phyloP scores from a whole-genome alignment of 2,113 vertebrate genomes.

The Paracanthobrama guichenoti region DNA sequence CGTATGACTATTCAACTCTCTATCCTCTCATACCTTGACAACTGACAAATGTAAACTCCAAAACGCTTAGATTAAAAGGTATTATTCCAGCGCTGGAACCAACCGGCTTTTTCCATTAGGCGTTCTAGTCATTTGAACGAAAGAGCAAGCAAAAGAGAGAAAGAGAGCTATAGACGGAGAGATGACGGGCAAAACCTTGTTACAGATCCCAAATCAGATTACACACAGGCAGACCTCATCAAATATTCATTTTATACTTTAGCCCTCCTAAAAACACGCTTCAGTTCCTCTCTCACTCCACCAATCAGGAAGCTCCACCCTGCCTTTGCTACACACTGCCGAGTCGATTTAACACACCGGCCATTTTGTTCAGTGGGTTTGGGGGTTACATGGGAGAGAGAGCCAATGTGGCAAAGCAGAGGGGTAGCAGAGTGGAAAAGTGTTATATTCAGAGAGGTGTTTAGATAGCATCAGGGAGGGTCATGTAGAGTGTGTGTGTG shows the following conservation, averaged over 20 bases:
- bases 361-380: constrained; percentile 50
- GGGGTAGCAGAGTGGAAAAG: constrained; percentile 24
- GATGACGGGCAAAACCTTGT: constrained; percentile 72
- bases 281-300: constrained; percentile 36
- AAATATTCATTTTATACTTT: constrained; percentile 81
- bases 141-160: constrained; percentile 38
- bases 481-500: background rate
- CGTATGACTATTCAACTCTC: constrained; percentile 24
- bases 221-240: constrained; percentile 77
- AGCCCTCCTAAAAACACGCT: constrained; percentile 69
- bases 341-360: constrained; percentile 46
- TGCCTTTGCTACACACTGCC: background rate
- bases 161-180: background rate
- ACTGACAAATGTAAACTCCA: constrained; percentile 77
- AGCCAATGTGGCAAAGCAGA: background rate
- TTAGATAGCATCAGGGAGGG: background rate
- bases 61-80: constrained; percentile 77
- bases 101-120: constrained; percentile 78
- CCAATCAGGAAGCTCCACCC: constrained; percentile 28
- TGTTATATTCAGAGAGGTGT: constrained; percentile 1
- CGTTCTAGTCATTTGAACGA: constrained; percentile 71
- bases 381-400: background rate
- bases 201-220: constrained; percentile 79
- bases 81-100: constrained; percentile 67
- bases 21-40: constrained; percentile 64